These are phyloP conservation scores for Amia ocellicauda DNA, from an alignment of 2,113 vertebrate species.

Conservation along the genomic window DNA sequence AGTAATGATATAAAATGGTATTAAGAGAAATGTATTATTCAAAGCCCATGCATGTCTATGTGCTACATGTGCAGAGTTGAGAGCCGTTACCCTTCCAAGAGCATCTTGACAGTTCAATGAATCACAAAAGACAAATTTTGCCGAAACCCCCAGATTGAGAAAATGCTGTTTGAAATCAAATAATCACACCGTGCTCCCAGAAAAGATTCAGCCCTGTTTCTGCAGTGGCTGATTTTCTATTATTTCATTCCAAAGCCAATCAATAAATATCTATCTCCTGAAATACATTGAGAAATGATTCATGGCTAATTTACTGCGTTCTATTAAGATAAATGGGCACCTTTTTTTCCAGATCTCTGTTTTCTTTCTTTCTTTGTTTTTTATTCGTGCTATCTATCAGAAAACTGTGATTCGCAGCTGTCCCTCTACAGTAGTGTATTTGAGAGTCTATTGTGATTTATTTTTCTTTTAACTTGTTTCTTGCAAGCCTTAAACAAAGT, in stretches of 20 bases:
- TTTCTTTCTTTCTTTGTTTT: not conserved
- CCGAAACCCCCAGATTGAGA: slow-evolving; percentile 11
- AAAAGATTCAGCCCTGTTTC: slow-evolving; percentile 2
- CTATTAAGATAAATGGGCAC: slow-evolving; percentile 18
- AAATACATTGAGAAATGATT: slow-evolving; percentile 29
- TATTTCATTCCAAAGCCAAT: slow-evolving; percentile 24
- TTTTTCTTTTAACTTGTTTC: no score
- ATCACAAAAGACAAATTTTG: slow-evolving; percentile 17
- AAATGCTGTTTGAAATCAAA: slow-evolving; percentile 20
- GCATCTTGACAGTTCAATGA: slow-evolving; percentile 14
- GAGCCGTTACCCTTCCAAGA: slow-evolving; percentile 15
- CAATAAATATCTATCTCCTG: slow-evolving; percentile 24
- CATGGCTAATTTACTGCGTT: slow-evolving; percentile 21
- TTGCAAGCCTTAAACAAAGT: no score
- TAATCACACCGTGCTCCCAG: slow-evolving; percentile 11
- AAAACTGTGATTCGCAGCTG: slow-evolving; percentile 11
- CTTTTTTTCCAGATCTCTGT: slow-evolving; percentile 19
- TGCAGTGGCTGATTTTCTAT: slow-evolving; percentile 22
- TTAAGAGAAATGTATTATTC: no score
- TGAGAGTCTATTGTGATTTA: no score
- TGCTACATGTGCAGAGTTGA: not conserved
- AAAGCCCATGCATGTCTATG: no score
- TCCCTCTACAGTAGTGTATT: not conserved
- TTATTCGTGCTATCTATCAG: not conserved
- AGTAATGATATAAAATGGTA: no score